phyloP scores from a whole-genome alignment of 2,113 vertebrate genomes.

The Hippocampus zosterae region DNA sequence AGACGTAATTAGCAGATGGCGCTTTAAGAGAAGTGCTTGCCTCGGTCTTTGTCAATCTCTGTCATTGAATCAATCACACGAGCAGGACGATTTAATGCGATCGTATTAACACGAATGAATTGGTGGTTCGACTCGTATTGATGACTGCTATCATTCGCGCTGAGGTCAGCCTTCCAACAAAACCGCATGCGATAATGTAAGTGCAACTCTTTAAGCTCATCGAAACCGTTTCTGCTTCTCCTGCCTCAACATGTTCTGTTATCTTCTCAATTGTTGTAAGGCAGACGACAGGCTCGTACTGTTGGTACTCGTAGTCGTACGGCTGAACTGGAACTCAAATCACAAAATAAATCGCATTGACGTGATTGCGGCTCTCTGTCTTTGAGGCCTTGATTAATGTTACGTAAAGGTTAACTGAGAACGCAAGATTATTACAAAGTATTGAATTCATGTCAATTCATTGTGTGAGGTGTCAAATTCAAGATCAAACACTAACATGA shows the following conservation, averaged over 20 bases:
- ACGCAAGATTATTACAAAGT: background rate
- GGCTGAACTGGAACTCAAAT: background rate
- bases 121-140: background rate
- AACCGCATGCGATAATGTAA: background rate
- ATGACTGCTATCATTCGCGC: background rate
- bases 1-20: background rate
- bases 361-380: background rate
- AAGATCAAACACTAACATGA: no score
- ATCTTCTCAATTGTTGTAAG: background rate
- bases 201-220: background rate
- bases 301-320: background rate
- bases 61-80: constrained; percentile 18
- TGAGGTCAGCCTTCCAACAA: background rate
- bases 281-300: background rate
- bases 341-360: background rate
- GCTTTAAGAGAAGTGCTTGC: background rate
- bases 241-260: constrained; percentile 4
- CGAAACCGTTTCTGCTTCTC: background rate
- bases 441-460: no score
- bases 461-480: no score
- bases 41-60: constrained; percentile 15
- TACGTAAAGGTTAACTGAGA: background rate
- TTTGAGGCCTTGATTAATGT: background rate
- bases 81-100: background rate
- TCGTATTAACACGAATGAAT: background rate